A percentile compares a stretch with the other conserved stretches of the same genome.
Conservation (phyloP, 2,797 vertebrate genomes). For the Denticeps clupeoides region DNA sequence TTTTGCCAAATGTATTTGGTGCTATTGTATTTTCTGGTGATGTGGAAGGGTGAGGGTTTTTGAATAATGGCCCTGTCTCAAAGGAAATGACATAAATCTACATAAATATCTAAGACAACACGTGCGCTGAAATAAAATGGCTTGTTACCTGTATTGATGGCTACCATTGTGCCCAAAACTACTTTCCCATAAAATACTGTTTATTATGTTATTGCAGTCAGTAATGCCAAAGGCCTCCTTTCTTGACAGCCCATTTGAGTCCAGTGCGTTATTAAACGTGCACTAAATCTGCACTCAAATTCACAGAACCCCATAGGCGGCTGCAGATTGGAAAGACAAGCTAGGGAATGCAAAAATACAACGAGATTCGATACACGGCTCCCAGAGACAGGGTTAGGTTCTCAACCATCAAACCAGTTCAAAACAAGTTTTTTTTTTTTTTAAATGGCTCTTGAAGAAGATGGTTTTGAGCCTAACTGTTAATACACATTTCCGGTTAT, state of each 20-base stretch:
- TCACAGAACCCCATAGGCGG: no score
- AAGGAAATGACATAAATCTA: background rate
- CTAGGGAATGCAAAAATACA: no score
- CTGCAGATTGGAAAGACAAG: no score
- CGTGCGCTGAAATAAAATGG: background rate
- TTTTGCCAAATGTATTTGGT: background rate
- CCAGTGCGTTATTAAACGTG: background rate
- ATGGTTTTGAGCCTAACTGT: no score
- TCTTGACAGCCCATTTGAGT: conserved; percentile 3
- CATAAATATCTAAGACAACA: background rate
- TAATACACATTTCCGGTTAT: no score
- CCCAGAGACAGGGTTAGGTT: no score
- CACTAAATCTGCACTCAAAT: no score
- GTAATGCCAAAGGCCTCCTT: conserved; percentile 3
- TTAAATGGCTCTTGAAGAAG: no score
- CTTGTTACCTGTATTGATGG: background rate
- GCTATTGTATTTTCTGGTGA: background rate
- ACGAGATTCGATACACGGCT: no score
- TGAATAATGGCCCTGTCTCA: background rate
- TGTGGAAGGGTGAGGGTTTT: background rate
- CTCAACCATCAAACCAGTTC: no score
- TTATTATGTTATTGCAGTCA: conserved; percentile 4
- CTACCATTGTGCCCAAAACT: background rate
- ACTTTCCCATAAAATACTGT: conserved; percentile 1
- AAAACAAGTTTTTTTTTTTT: no score